These are phyloP conservation scores for Trichomycterus rosablanca DNA, from an alignment of 2,113 vertebrate genomes.

Conservation along the genomic window DNA sequence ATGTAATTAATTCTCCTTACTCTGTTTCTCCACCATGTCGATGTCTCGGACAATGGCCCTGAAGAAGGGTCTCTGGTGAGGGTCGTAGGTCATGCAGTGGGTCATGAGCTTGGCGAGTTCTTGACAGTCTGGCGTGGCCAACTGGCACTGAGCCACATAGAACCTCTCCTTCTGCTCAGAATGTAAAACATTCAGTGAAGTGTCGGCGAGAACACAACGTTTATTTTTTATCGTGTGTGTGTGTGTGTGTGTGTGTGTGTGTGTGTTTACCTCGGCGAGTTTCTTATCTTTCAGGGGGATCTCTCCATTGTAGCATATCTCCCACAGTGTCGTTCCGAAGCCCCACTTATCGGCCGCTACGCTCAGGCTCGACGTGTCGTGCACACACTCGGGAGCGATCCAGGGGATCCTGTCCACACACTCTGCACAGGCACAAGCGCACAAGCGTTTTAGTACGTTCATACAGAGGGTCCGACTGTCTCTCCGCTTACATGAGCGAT, in stretches of 20 bases:
- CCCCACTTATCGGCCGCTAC: slow-evolving; percentile 96
- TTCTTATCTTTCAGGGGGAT: slow-evolving; percentile 93
- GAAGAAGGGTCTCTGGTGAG: slow-evolving; percentile 93
- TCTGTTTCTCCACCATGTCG: slow-evolving; percentile 82
- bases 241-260: neutral
- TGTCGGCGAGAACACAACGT: neutral
- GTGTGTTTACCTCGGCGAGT: slow-evolving; percentile 79
- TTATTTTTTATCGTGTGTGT: neutral
- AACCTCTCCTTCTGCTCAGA: slow-evolving; percentile 87
- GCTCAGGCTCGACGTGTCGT: slow-evolving; percentile 74
- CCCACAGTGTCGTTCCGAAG: slow-evolving; percentile 96
- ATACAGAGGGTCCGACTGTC: too few species aligned
- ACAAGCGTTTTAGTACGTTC: too few species aligned
- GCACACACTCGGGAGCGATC: slow-evolving; percentile 93
- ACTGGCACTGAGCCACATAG: slow-evolving; percentile 79
- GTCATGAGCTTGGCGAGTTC: slow-evolving; percentile 94
- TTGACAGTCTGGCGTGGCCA: slow-evolving; percentile 83
- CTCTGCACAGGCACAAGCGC: slow-evolving; percentile 62
- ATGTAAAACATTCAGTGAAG: neutral
- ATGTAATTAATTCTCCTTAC: too few species aligned
- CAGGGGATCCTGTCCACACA: slow-evolving; percentile 90
- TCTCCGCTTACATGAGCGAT: too few species aligned
- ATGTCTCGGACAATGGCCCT: slow-evolving; percentile 95
- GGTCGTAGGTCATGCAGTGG: slow-evolving; percentile 96
- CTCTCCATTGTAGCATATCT: slow-evolving; percentile 96